Evolutionary conservation across 2,888 invertebrate species (phyloP).

Genomic region (Drosophila mimica): DNA sequence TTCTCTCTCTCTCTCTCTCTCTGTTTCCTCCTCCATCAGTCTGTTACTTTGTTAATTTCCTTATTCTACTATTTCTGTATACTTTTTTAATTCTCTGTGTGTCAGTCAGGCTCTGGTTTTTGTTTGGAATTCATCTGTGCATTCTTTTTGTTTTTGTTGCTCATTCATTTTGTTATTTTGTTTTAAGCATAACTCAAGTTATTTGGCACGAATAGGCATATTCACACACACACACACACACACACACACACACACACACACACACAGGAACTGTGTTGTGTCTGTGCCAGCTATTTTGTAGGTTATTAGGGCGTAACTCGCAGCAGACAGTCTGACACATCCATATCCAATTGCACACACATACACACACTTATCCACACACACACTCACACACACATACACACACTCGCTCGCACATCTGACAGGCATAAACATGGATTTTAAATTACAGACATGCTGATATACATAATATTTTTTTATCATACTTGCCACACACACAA

Average conservation of each 20-base stretch:
- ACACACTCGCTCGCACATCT: constrained; percentile 13
- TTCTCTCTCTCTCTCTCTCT: background rate
- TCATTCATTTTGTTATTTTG: constrained; percentile 44
- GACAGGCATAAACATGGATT: constrained; percentile 49
- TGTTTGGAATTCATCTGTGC: constrained; percentile 35
- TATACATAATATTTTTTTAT: background rate
- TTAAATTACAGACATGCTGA: constrained; percentile 55
- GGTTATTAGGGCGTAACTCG: constrained; percentile 77
- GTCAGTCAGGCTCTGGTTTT: constrained; percentile 49
- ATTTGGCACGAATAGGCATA: constrained; percentile 50
- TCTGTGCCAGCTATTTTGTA: constrained; percentile 75
- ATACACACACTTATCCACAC: constrained; percentile 29
- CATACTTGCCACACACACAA: background rate
- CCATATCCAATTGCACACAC: constrained; percentile 34
- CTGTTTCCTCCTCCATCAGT: background rate
- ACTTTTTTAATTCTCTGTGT: constrained; percentile 12
- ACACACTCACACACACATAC: constrained; percentile 19
- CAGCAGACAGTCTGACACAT: constrained; percentile 47
- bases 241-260: background rate
- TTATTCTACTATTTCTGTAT: constrained; percentile 20
- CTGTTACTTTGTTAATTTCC: background rate
- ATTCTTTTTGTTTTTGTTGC: constrained; percentile 16
- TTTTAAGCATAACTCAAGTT: constrained; percentile 73
- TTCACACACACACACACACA: constrained; percentile 2
- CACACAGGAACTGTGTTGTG: constrained; percentile 61